These are phyloP conservation scores for Pharmacophagus antenor DNA, from an alignment of 2,888 invertebrate genomes.

Conservation along the genomic window DNA sequence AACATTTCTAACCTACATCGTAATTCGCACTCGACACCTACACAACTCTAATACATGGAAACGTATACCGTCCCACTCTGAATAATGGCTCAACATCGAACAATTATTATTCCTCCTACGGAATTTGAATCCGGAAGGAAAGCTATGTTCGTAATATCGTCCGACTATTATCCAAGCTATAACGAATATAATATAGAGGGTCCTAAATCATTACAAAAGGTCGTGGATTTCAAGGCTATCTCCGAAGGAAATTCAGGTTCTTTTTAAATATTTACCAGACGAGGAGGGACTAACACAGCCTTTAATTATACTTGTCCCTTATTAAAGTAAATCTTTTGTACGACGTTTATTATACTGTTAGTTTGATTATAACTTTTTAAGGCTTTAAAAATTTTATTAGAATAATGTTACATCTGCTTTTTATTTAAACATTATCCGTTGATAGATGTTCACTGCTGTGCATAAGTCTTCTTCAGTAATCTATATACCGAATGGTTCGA, in stretches of 20 bases:
- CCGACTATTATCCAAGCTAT: constrained; percentile 13
- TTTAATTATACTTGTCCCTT: constrained; percentile 5
- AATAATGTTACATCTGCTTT: too few relatives aligned
- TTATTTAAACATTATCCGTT: too few relatives aligned
- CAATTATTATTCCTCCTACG: constrained; percentile 23
- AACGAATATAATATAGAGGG: constrained; percentile 4
- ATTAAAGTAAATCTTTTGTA: not conserved
- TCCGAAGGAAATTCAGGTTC: not conserved
- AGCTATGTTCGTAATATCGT: constrained; percentile 16
- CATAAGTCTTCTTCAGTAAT: too few relatives aligned
- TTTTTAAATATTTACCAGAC: constrained; percentile 11
- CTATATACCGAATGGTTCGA: too few relatives aligned
- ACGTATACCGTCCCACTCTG: constrained; percentile 2
- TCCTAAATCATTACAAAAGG: constrained; percentile 23
- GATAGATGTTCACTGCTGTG: too few relatives aligned
- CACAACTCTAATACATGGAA: constrained; percentile 11
- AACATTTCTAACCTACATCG: not conserved
- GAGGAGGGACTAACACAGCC: not conserved
- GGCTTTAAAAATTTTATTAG: too few relatives aligned
- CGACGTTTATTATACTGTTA: too few relatives aligned
- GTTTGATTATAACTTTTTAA: too few relatives aligned
- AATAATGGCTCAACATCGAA: constrained; percentile 9
- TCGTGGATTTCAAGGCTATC: constrained; percentile 12
- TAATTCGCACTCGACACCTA: not conserved
- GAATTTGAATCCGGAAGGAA: constrained; percentile 27